phyloP scores from a whole-genome alignment of 2,113 vertebrate genomes.

The Gopherus flavomarginatus region DNA sequence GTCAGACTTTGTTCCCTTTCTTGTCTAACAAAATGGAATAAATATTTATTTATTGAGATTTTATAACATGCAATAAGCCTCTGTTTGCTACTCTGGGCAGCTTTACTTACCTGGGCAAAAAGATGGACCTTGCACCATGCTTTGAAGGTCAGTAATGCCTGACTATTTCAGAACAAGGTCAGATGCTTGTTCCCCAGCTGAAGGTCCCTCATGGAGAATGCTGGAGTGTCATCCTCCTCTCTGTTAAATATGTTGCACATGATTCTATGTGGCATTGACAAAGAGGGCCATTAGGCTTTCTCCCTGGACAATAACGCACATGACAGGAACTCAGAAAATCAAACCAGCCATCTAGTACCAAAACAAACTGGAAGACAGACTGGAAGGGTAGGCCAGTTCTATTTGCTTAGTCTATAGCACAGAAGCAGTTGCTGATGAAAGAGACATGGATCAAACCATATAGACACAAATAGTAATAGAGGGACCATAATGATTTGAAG shows the following conservation, averaged over 20 bases:
- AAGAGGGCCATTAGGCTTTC: background rate
- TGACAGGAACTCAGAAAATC: background rate
- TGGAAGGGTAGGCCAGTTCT: background rate
- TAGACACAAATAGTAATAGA: background rate
- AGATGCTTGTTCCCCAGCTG: background rate
- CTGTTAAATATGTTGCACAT: background rate
- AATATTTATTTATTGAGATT: background rate
- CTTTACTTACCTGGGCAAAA: background rate
- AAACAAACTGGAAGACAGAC: background rate
- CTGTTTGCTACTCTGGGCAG: background rate
- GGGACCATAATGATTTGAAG: background rate
- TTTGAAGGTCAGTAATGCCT: background rate
- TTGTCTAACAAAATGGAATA: background rate
- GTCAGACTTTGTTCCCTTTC: background rate
- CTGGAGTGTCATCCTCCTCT: background rate
- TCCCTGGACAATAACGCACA: accelerated
- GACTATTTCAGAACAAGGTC: background rate
- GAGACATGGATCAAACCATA: background rate
- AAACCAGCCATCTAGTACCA: background rate
- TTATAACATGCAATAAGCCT: background rate
- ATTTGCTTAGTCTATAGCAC: background rate
- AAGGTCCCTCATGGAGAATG: background rate
- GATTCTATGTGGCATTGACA: background rate
- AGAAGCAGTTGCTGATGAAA: background rate
- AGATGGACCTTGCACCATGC: background rate